These are phyloP conservation scores for Amphipyra berbera DNA, from an alignment of 2,888 invertebrate species.

Conservation along the genomic window DNA sequence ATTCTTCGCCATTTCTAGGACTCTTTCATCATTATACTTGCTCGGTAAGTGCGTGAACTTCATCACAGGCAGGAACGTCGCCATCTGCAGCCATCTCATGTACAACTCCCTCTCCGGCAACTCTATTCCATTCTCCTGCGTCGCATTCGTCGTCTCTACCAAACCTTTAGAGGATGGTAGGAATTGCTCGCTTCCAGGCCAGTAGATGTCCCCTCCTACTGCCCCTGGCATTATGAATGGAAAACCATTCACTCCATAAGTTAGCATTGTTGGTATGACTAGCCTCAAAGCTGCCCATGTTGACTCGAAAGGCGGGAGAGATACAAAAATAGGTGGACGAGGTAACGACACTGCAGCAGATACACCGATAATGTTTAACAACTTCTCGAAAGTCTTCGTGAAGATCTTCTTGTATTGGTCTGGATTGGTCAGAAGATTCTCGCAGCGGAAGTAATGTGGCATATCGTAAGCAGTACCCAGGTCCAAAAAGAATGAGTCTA, in stretches of 20 bases:
- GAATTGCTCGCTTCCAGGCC: slow-evolving; percentile 90
- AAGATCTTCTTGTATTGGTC: slow-evolving; percentile 95
- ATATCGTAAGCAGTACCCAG: slow-evolving; percentile 95
- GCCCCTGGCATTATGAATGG: slow-evolving; percentile 98
- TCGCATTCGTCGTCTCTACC: slow-evolving; percentile 71
- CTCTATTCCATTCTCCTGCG: slow-evolving; percentile 82
- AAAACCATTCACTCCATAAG: slow-evolving; percentile 97
- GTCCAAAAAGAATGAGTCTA: slow-evolving; percentile 96
- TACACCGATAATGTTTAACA: slow-evolving; percentile 93
- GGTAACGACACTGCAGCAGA: slow-evolving; percentile 95
- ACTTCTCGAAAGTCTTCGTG: slow-evolving; percentile 91
- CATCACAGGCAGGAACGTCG: slow-evolving; percentile 97
- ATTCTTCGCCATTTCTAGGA: slow-evolving; percentile 94
- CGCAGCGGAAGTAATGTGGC: slow-evolving; percentile 96
- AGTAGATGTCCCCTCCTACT: slow-evolving; percentile 96
- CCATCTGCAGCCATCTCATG: slow-evolving; percentile 97
- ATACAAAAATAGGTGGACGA: slow-evolving; percentile 95
- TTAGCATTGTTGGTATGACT: slow-evolving; percentile 96
- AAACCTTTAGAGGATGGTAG: slow-evolving; percentile 87
- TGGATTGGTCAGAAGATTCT: slow-evolving; percentile 93
- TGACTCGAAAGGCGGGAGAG: slow-evolving; percentile 95
- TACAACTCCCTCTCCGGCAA: slow-evolving; percentile 95
- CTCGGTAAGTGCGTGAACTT: slow-evolving; percentile 97
- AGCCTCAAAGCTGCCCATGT: slow-evolving; percentile 96
- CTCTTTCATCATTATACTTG: slow-evolving; percentile 94